Conservation (phyloP, 1,140 invertebrate species). For the Luehdorfia chinensis region DNA sequence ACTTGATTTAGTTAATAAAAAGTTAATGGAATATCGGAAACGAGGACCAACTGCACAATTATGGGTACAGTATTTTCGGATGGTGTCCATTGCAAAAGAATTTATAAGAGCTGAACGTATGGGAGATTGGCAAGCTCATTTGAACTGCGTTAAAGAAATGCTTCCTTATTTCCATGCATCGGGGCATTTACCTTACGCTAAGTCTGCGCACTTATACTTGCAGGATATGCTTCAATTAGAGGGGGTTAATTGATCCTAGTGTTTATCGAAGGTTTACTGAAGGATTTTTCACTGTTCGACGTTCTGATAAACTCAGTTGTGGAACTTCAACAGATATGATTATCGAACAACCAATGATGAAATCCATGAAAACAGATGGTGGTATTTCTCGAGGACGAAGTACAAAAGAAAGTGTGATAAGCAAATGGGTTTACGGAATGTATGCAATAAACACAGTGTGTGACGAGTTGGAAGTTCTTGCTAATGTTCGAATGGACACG, state of each 20-base stretch:
- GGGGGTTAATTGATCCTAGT: constrained; percentile 33
- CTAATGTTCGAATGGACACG: constrained; percentile 38
- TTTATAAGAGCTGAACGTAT: neutral
- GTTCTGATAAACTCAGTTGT: constrained; percentile 59
- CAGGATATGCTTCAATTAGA: constrained; percentile 49
- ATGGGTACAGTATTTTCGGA: neutral
- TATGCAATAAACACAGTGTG: constrained; percentile 35
- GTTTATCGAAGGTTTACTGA: constrained; percentile 52
- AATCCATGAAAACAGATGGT: no score
- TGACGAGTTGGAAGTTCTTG: constrained; percentile 45
- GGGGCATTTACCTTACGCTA: constrained; percentile 27
- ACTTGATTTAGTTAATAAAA: no score
- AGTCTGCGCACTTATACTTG: constrained; percentile 58
- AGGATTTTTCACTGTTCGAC: constrained; percentile 35
- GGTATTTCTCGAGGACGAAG: constrained; percentile 47
- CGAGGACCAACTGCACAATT: neutral
- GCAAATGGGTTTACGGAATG: constrained; percentile 51
- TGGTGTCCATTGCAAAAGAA: neutral
- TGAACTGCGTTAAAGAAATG: constrained; percentile 54
- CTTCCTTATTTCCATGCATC: constrained; percentile 64
- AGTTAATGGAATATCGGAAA: no score
- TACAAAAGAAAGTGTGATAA: constrained; percentile 46
- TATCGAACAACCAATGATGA: constrained; percentile 11
- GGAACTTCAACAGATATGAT: constrained; percentile 60
- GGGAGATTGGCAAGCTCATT: constrained; percentile 54